phyloP scores from a whole-genome alignment of 2,888 invertebrate genomes.

The Hypomecis punctinalis region DNA sequence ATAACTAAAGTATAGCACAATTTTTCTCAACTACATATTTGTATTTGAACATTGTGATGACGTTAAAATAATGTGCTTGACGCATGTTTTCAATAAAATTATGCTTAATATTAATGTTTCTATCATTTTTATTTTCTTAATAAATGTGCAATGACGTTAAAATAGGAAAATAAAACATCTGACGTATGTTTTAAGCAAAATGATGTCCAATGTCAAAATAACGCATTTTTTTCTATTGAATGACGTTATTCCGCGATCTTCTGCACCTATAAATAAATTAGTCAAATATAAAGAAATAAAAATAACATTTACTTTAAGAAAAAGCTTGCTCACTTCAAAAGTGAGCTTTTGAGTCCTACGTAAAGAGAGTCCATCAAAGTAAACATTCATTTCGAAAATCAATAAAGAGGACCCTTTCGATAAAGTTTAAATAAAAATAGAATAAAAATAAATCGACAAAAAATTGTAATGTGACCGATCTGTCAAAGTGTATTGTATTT shows the following conservation, averaged over 20 bases:
- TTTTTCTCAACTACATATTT: too few species aligned
- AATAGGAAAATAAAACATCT: background rate
- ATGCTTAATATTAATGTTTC: too few species aligned
- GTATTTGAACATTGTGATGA: too few species aligned
- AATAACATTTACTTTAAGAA: background rate
- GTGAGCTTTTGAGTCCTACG: slow-evolving; percentile 47
- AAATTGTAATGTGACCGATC: slow-evolving; percentile 67
- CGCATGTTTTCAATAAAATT: too few species aligned
- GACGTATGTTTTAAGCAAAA: background rate
- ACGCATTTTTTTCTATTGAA: too few species aligned
- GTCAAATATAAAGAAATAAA: too few species aligned
- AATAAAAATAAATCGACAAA: slow-evolving; percentile 66
- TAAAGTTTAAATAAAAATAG: slow-evolving; percentile 76
- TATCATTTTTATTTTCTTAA: too few species aligned
- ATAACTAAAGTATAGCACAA: too few species aligned
- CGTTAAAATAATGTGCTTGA: too few species aligned
- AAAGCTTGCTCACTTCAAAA: slow-evolving; percentile 49
- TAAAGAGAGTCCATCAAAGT: slow-evolving; percentile 72
- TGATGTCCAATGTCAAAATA: too few species aligned
- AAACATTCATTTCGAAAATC: slow-evolving; percentile 78
- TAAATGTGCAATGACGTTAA: background rate
- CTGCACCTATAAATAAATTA: too few species aligned
- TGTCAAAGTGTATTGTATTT: slow-evolving; percentile 78
- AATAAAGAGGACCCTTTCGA: slow-evolving; percentile 77
- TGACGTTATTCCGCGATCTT: too few species aligned